A percentile compares a stretch with the other conserved stretches of the same genome.
phyloP scores from a whole-genome alignment of 2,113 vertebrate species.

The Oxyura jamaicensis region DNA sequence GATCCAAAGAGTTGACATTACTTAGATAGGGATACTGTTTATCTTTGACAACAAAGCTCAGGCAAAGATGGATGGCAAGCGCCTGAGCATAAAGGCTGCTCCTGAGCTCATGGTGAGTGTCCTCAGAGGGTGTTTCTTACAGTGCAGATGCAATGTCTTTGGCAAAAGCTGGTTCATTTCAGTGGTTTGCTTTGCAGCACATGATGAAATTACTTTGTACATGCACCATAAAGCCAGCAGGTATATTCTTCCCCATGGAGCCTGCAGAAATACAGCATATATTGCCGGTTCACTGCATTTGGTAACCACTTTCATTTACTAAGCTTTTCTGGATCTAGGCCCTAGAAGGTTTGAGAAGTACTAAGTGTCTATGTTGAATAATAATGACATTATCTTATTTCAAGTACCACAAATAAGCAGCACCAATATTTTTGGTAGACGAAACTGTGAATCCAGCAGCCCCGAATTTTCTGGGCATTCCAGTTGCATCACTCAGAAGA shows the following conservation, averaged over 20 bases:
- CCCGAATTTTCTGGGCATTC: neutral
- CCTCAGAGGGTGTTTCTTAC: neutral
- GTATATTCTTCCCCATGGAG: neutral
- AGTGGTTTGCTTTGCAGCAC: neutral
- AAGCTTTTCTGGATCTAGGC: neutral
- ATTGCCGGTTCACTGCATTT: neutral
- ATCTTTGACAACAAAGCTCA: neutral
- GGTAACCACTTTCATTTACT: neutral
- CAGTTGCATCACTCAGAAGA: rapidly evolving
- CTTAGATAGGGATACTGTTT: neutral
- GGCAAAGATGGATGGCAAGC: neutral
- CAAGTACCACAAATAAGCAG: neutral
- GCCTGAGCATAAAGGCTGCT: neutral
- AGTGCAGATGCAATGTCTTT: neutral
- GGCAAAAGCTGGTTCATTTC: neutral
- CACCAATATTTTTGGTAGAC: neutral
- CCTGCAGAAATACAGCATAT: neutral
- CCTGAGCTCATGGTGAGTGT: neutral
- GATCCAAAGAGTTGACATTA: neutral
- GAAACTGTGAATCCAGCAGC: neutral
- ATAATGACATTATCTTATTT: neutral
- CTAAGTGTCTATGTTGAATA: neutral
- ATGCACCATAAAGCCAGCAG: neutral
- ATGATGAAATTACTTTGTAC: neutral
- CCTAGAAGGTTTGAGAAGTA: neutral